These are phyloP conservation scores for Danio kyathit DNA, from an alignment of 2,797 vertebrate species.

Conservation along the genomic window DNA sequence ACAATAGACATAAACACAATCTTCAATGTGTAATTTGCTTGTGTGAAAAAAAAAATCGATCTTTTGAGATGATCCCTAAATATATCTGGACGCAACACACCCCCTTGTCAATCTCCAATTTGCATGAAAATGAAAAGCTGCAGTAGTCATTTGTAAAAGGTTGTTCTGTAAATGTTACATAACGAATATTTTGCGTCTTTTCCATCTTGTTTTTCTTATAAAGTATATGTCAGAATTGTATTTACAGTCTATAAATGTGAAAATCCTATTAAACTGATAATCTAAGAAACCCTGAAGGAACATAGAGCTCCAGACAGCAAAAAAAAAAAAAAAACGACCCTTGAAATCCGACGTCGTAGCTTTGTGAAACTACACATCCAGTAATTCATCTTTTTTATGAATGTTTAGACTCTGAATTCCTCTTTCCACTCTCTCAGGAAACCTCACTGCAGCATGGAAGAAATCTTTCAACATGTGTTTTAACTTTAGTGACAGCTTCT, in stretches of 20 bases:
- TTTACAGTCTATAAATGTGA: slow-evolving; percentile 7
- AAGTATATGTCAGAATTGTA: not conserved
- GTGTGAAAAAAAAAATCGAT: not conserved
- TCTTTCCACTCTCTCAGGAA: slow-evolving; percentile 23
- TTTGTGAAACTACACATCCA: not conserved
- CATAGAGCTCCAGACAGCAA: not conserved
- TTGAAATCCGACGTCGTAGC: not conserved
- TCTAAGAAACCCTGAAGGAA: not conserved
- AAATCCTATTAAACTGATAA: not conserved
- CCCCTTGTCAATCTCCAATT: slow-evolving; percentile 22
- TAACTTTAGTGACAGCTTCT: slow-evolving; percentile 28
- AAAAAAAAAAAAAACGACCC: too few relatives aligned
- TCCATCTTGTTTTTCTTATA: not conserved
- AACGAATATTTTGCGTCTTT: not conserved
- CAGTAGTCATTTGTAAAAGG: slow-evolving; percentile 21
- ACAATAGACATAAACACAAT: not conserved
- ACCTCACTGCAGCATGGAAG: slow-evolving; percentile 4
- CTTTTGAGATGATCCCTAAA: slow-evolving; percentile 54
- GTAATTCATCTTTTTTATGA: slow-evolving; percentile 1
- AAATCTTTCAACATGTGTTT: slow-evolving; percentile 14
- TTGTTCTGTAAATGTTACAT: slow-evolving; percentile 12
- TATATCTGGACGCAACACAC: slow-evolving; percentile 21
- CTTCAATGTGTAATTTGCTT: not conserved
- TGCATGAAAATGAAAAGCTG: slow-evolving; percentile 9
- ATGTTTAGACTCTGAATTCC: slow-evolving; percentile 33